Evolutionary conservation across 2,888 invertebrate genomes (phyloP), one percentile per base, ranked within the genome.

Genomic region (Nasonovia ribisnigri): DNA sequence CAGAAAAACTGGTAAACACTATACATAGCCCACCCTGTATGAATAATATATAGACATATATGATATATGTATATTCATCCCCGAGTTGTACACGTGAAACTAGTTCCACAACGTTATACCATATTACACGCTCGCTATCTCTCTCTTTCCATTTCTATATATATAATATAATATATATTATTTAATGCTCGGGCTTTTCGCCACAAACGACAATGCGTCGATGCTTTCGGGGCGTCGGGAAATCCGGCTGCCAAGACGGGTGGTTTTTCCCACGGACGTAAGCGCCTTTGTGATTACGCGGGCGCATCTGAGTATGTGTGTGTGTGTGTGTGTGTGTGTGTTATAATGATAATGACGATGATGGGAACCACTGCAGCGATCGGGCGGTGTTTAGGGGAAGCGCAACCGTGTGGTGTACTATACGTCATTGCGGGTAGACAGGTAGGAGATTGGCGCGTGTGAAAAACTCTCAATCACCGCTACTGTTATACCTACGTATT

Each of bases 391-490:
- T 86, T 86, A 46, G 86, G 92, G 92, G 92, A 86, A 87, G 36
- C 60, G 46, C n/a, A 20, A 20, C 20, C 8, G 77, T 43, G n/a
- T 36, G 42, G 42, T 26, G 60, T 60, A 20, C 57, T n/a, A 77
- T 84, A 60, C 86, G 91, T 91, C 84, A 57, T 42, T 86, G 91
- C 16, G 48, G 42, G 86, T 46, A 86, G 90, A 90, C 91, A 91
- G 84, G 84, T 91, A 54, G 43, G 26, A 86, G 46, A 87, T 88
- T 88, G 92, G 87, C 87, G 87, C 87, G 92, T 92, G 92, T 92
- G 92, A 92, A 92, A 92, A 88, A 88, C 87, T 92, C 67, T 88
- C 92, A 67, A 92, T 92, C 92, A 67, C 92, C 87, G 92, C 60
- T 54, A 84, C 91, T 60, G 86, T 48, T 46, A 26, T 26, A 46